phyloP scores from a whole-genome alignment of 2,888 invertebrate species.

The Selenia dentaria region DNA sequence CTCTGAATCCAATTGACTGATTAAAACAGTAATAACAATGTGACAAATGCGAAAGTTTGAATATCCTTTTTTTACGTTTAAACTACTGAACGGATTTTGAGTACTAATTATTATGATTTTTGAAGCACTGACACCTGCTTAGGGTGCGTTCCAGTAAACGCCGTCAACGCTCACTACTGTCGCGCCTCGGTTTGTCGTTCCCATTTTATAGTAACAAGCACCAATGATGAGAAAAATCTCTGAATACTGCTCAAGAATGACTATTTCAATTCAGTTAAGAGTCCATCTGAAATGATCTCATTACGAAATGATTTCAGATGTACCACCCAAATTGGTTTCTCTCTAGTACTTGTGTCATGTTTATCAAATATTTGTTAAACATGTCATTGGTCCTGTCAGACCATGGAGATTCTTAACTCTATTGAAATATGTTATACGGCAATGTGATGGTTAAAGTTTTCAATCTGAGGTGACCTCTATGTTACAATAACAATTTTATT shows the following conservation, averaged over 20 bases:
- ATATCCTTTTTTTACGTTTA: too few relatives aligned
- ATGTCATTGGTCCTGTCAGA: constrained; percentile 36
- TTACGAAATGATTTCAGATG: constrained; percentile 15
- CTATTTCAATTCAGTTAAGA: constrained; percentile 43
- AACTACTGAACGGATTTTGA: too few relatives aligned
- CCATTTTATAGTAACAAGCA: constrained; percentile 2
- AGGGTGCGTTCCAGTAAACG: too few relatives aligned
- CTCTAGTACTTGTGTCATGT: constrained; percentile 41
- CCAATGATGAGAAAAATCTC: constrained; percentile 63
- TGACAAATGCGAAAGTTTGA: too few relatives aligned
- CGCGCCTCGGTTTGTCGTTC: too few relatives aligned
- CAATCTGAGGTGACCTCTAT: constrained; percentile 70
- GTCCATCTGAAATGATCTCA: constrained; percentile 40
- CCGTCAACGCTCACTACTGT: too few relatives aligned
- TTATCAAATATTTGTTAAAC: constrained; percentile 35
- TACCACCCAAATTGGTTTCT: constrained; percentile 25
- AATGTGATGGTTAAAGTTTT: constrained; percentile 78
- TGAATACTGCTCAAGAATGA: constrained; percentile 55
- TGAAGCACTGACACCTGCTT: too few relatives aligned
- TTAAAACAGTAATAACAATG: too few relatives aligned
- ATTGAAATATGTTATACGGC: constrained; percentile 53
- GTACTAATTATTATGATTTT: too few relatives aligned
- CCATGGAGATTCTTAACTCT: constrained; percentile 37
- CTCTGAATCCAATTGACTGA: too few relatives aligned
- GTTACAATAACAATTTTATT: too few relatives aligned